These are phyloP conservation scores for Apotomis capreana DNA, from an alignment of 2,888 invertebrate genomes.

Conservation along the genomic window DNA sequence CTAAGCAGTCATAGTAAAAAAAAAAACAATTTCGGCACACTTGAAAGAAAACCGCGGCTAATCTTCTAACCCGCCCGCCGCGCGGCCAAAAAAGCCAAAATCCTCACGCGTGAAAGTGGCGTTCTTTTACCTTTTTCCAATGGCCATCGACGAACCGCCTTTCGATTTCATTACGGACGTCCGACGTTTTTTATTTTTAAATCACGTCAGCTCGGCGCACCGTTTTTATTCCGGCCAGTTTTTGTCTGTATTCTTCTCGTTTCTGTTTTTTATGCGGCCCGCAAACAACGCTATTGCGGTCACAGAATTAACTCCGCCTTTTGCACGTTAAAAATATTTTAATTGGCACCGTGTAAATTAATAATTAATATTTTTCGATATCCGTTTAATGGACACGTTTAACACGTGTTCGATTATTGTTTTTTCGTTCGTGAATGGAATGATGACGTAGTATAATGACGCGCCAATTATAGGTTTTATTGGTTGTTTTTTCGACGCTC, in stretches of 20 bases:
- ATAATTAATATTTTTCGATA: conserved; percentile 82
- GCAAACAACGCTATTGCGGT: conserved; percentile 81
- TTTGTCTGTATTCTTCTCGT: conserved; percentile 75
- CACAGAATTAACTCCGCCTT: conserved; percentile 81
- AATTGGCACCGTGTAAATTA: conserved; percentile 80
- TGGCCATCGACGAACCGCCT: conserved; percentile 83
- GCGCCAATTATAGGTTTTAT: conserved; percentile 81
- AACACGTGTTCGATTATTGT: conserved; percentile 81
- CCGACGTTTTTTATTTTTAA: conserved; percentile 81
- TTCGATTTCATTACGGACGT: conserved; percentile 84
- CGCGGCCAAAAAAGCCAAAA: conserved; percentile 69
- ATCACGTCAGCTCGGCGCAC: conserved; percentile 76
- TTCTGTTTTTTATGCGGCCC: conserved; percentile 78
- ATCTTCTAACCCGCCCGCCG: conserved; percentile 10
- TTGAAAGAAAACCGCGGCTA: conserved; percentile 23
- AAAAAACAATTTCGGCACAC: background rate
- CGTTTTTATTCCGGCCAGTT: conserved; percentile 69
- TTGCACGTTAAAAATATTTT: conserved; percentile 82
- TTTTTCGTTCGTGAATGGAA: conserved; percentile 80
- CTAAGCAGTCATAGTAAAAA: too few relatives aligned
- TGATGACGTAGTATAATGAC: conserved; percentile 84
- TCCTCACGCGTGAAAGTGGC: conserved; percentile 82
- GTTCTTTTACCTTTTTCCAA: conserved; percentile 81
- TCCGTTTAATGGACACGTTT: conserved; percentile 76
- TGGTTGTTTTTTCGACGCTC: conserved; percentile 75